These are phyloP conservation scores for Ficedula albicollis DNA, from an alignment of 2,797 vertebrate species.

Conservation along the genomic window DNA sequence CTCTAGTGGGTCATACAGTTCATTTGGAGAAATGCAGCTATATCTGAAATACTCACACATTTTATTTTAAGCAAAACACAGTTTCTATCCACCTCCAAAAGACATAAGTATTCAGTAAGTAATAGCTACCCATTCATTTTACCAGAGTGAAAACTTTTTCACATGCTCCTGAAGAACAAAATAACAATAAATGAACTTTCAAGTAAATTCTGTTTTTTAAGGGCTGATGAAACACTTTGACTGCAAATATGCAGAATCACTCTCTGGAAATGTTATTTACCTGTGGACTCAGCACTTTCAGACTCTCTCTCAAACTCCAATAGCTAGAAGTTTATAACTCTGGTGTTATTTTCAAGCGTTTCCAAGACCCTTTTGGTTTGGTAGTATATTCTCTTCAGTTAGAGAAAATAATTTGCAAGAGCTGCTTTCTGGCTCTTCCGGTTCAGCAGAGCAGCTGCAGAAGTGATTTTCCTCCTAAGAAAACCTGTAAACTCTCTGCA, in stretches of 20 bases:
- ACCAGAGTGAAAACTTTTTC: neutral
- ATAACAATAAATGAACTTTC: neutral
- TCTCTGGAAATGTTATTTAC: neutral
- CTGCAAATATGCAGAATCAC: neutral
- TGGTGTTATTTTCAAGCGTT: slow-evolving; percentile 4
- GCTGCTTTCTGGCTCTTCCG: neutral
- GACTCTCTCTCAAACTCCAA: neutral
- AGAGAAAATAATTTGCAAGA: slow-evolving; percentile 15
- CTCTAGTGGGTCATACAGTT: neutral
- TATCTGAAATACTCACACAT: neutral
- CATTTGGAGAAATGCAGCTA: slow-evolving; percentile 8
- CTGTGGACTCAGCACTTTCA: neutral
- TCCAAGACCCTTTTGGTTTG: neutral
- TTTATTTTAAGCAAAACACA: slow-evolving; percentile 24
- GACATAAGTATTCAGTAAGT: neutral
- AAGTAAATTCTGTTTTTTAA: neutral
- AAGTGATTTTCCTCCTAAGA: neutral
- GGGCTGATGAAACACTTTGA: neutral
- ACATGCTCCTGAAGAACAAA: neutral
- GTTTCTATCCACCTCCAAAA: neutral
- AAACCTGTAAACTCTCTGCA: neutral
- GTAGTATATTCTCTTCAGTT: neutral
- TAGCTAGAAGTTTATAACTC: neutral
- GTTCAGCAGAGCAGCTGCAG: neutral
- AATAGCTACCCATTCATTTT: neutral